Percentiles rank a stretch among this genome's conserved stretches.
Evolutionary conservation across 2,888 invertebrate species (phyloP).

Genomic region (Herminia tarsipennalis): DNA sequence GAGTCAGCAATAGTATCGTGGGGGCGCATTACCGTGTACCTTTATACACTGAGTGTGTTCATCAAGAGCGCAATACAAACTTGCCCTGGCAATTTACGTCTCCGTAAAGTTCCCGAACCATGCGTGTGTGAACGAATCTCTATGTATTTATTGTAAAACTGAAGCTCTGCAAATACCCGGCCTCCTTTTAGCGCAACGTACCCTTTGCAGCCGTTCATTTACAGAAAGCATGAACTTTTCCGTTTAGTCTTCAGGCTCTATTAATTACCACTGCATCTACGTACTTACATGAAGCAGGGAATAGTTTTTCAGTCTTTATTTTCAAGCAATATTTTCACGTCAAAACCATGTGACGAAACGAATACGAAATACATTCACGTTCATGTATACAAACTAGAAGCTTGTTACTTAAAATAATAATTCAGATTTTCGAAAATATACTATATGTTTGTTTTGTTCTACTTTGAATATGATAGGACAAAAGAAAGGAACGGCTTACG

Average conservation of each 20-base stretch:
- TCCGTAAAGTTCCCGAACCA: constrained; percentile 9
- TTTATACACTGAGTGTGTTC: constrained; percentile 11
- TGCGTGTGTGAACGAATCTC: constrained; percentile 7
- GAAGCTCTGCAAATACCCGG: not conserved
- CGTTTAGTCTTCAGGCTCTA: constrained; percentile 2
- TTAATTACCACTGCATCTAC: constrained; percentile 8
- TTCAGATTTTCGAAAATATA: too few species aligned
- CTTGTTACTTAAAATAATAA: too few species aligned
- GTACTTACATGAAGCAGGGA: not conserved
- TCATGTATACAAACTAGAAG: too few species aligned
- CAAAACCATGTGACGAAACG: too few species aligned
- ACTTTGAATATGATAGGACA: too few species aligned
- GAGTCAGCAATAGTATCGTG: too few species aligned
- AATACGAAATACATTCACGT: too few species aligned
- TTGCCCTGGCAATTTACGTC: constrained; percentile 9
- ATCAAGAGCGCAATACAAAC: constrained; percentile 20
- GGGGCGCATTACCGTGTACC: not conserved
- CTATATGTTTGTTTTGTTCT: too few species aligned
- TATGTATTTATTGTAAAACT: constrained; percentile 18
- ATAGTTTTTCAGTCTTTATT: constrained; percentile 1
- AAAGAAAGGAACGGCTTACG: too few species aligned
- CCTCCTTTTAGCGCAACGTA: not conserved
- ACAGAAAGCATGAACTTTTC: constrained; percentile 17
- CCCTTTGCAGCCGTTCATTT: constrained; percentile 16
- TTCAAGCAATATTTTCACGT: too few species aligned